phyloP scores from a whole-genome alignment of 1,140 invertebrate species.

The Colletes latitarsis region DNA sequence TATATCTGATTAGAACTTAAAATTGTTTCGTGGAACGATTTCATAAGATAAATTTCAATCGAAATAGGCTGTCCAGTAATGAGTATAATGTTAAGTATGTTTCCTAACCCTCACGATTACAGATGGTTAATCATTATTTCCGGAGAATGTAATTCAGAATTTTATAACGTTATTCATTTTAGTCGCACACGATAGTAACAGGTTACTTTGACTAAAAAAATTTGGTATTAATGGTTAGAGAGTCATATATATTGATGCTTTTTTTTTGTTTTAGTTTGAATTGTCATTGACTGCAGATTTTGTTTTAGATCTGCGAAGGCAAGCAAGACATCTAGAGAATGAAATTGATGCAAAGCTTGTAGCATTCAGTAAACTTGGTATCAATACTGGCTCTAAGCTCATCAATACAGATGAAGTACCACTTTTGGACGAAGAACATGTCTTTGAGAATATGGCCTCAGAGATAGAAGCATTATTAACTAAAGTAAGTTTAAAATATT shows the following conservation, averaged over 20 bases:
- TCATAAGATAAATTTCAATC: neutral
- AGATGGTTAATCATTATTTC: neutral
- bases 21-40: neutral
- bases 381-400: slow-evolving; percentile 83
- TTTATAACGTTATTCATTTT: neutral
- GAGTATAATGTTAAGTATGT: neutral
- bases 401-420: slow-evolving; percentile 88
- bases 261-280: neutral
- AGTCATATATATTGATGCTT: neutral
- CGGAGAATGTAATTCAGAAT: too few relatives aligned
- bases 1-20: neutral
- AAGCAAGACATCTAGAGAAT: slow-evolving; percentile 96
- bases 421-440: slow-evolving; percentile 92
- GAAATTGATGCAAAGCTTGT: slow-evolving; percentile 98
- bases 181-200: neutral
- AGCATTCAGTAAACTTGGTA: slow-evolving; percentile 96
- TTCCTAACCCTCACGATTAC: slow-evolving; percentile 1
- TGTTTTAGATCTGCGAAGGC: slow-evolving; percentile 92
- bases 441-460: slow-evolving; percentile 95
- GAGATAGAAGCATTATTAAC: slow-evolving; percentile 95
- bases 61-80: neutral
- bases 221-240: neutral
- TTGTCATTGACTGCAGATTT: neutral
- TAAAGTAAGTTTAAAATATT: slow-evolving; percentile 83
- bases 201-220: neutral